Conservation (phyloP, 2,797 vertebrate species). For the Notamacropus eugenii region DNA sequence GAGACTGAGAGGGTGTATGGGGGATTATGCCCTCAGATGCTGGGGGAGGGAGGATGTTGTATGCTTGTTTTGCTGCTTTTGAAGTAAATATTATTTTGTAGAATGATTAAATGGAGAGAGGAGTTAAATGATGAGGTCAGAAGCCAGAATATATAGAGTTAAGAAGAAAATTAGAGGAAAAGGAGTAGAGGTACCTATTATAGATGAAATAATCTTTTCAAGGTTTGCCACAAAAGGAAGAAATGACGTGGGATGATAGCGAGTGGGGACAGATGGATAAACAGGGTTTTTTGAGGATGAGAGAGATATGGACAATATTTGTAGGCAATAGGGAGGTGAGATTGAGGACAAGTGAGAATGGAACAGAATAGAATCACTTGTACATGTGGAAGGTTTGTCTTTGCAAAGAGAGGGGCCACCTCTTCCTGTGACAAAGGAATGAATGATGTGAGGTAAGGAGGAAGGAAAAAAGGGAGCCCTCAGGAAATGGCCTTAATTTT, state of each 20-base stretch:
- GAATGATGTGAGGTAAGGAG: neutral
- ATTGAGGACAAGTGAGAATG: neutral
- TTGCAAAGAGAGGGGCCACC: neutral
- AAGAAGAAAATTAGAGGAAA: neutral
- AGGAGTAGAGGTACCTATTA: neutral
- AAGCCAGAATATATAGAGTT: neutral
- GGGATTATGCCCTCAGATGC: neutral
- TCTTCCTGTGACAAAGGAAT: neutral
- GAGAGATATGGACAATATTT: neutral
- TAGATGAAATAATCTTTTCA: neutral
- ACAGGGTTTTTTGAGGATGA: neutral
- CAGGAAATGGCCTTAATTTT: neutral
- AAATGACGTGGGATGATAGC: neutral
- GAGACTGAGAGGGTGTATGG: neutral
- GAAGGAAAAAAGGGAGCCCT: neutral
- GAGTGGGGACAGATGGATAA: neutral
- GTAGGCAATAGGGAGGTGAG: neutral
- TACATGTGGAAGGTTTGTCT: neutral
- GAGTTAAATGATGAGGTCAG: neutral
- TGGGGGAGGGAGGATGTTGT: neutral
- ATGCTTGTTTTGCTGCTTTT: neutral
- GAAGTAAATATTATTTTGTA: neutral
- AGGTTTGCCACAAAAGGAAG: neutral
- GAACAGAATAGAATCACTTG: neutral
- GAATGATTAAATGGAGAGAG: neutral